Percentiles rank a stretch among this genome's conserved stretches.
These are phyloP conservation scores for Teleopsis dalmanni DNA, from an alignment of 1,140 invertebrate species.

Conservation along the genomic window DNA sequence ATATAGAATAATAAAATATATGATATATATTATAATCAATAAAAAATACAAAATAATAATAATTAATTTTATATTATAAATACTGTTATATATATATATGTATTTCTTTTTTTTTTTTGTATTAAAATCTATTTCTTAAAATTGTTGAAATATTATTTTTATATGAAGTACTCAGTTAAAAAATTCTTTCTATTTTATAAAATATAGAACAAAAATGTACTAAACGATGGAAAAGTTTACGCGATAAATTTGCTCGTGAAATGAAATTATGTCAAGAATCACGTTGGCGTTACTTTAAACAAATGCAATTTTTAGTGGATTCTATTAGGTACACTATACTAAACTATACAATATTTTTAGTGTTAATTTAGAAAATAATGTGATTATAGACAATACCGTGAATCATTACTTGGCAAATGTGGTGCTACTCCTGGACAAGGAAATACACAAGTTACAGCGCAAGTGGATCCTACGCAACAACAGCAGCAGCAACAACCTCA, in stretches of 20 bases:
- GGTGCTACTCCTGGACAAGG: slow-evolving; percentile 27
- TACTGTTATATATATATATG: no score
- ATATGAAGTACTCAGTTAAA: no score
- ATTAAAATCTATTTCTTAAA: no score
- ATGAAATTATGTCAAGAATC: slow-evolving; percentile 41
- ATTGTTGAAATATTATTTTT: no score
- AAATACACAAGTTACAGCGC: slow-evolving; percentile 30
- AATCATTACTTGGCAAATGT: slow-evolving; percentile 37
- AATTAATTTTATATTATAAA: no score
- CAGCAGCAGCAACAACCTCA: slow-evolving; percentile 34
- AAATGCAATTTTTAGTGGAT: slow-evolving; percentile 40
- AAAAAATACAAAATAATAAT: no score
- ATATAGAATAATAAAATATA: no score
- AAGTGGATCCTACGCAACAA: slow-evolving; percentile 32
- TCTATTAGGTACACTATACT: slow-evolving; percentile 21
- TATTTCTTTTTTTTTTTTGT: no score
- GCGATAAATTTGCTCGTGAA: slow-evolving; percentile 39
- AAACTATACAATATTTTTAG: not conserved
- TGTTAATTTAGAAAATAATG: not conserved
- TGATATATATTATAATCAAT: no score
- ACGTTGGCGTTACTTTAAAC: slow-evolving; percentile 41
- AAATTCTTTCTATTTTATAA: no score
- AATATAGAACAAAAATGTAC: slow-evolving; percentile 44
- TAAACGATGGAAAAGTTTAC: slow-evolving; percentile 40
- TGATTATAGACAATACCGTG: slow-evolving; percentile 30